A percentile compares a stretch with the other conserved stretches of the same genome.
These are phyloP conservation scores for Heliocidaris erythrogramma DNA, from an alignment of 35 echinoderm and acorn worm genomes.

Conservation along the genomic window DNA sequence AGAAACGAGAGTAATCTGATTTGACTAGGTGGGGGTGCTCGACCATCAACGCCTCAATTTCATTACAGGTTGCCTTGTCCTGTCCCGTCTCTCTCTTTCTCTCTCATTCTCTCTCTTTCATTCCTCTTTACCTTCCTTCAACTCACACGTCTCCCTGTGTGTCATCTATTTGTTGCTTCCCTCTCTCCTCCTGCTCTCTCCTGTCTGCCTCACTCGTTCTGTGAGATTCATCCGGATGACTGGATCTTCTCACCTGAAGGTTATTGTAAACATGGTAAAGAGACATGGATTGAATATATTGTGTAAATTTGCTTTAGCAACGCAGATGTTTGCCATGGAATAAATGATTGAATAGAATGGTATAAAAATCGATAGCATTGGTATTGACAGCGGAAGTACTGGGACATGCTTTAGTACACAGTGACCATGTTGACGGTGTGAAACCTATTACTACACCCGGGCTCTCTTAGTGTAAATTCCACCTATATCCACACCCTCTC, in stretches of 20 bases:
- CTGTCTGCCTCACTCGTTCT: not conserved
- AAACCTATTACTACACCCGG: not conserved
- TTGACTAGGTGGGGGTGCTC: not conserved
- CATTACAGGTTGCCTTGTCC: not conserved
- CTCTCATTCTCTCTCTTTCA: not conserved
- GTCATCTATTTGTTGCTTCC: not conserved
- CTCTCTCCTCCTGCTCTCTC: not conserved
- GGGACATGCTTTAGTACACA: not conserved
- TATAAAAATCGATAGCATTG: not conserved
- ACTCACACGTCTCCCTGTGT: not conserved
- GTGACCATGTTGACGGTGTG: not conserved
- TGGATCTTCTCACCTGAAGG: not conserved
- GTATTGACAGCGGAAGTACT: not conserved
- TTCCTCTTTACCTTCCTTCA: not conserved
- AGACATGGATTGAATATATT: not conserved
- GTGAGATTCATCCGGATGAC: not conserved
- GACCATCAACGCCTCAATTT: not conserved
- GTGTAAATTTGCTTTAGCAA: not conserved
- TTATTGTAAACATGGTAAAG: not conserved
- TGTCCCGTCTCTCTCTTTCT: not conserved
- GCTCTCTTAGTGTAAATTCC: too few relatives aligned
- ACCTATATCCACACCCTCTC: not conserved
- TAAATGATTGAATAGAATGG: not conserved
- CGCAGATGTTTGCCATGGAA: not conserved
- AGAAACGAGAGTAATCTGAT: conserved; percentile 9